Conservation (phyloP, 2,797 vertebrate genomes). For the Mus minutoides region DNA sequence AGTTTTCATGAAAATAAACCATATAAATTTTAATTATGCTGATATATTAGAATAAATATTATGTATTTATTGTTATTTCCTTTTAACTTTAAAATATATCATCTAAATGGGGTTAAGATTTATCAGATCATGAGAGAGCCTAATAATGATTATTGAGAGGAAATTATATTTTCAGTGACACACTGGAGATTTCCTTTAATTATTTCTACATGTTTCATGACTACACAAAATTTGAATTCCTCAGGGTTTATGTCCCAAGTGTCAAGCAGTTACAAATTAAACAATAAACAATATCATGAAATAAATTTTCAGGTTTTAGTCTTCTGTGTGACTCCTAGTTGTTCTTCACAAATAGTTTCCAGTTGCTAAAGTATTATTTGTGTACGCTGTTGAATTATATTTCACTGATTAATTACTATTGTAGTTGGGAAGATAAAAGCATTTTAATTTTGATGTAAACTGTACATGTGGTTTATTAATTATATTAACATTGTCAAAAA, state of each 20-base stretch:
- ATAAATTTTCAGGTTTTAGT: background rate
- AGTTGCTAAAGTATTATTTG: background rate
- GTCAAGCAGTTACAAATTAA: background rate
- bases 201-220: background rate
- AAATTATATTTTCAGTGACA: background rate
- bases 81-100: background rate
- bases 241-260: background rate
- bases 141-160: background rate
- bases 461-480: background rate
- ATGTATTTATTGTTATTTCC: background rate
- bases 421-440: background rate
- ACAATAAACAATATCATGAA: background rate
- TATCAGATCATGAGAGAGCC: background rate
- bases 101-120: background rate
- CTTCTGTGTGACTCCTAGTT: background rate
- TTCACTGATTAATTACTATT: background rate
- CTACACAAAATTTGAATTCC: background rate
- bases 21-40: background rate
- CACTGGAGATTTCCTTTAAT: background rate
- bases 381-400: background rate
- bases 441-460: background rate
- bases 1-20: background rate
- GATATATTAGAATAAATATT: background rate
- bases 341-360: background rate
- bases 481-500: background rate